These are phyloP conservation scores for Lagodon rhomboides DNA, from an alignment of 2,797 vertebrate genomes.

Conservation along the genomic window DNA sequence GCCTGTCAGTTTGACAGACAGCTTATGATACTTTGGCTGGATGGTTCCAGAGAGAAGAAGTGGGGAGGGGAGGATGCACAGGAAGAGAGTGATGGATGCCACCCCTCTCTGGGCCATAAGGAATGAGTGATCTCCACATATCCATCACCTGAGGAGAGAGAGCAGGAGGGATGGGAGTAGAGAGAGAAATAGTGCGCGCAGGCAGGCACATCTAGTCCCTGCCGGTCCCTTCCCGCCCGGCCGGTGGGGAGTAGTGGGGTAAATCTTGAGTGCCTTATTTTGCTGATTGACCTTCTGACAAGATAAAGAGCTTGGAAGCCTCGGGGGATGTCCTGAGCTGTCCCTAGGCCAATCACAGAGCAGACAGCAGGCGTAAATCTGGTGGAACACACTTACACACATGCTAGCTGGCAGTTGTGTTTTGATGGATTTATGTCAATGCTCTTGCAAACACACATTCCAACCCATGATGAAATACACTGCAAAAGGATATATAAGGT, in stretches of 20 bases:
- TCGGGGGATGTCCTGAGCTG: conserved; percentile 44
- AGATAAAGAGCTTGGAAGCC: conserved; percentile 72
- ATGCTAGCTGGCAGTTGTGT: conserved; percentile 34
- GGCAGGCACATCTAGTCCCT: conserved; percentile 25
- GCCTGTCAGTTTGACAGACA: conserved; percentile 79
- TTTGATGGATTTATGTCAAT: conserved; percentile 50
- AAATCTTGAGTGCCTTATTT: conserved; percentile 78
- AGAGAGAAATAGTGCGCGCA: conserved; percentile 13
- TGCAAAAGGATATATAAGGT: conserved; percentile 38
- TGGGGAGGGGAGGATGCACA: conserved; percentile 18
- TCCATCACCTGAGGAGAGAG: conserved; percentile 76
- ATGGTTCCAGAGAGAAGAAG: conserved; percentile 44
- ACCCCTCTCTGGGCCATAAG: conserved; percentile 73
- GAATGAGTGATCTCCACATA: conserved; percentile 81
- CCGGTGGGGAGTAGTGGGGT: conserved; percentile 41
- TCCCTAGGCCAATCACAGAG: conserved; percentile 66
- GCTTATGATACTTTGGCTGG: conserved; percentile 63
- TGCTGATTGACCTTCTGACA: conserved; percentile 79
- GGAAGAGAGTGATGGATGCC: conserved; percentile 79
- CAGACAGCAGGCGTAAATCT: conserved; percentile 63
- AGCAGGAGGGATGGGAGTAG: conserved; percentile 8
- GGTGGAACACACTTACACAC: conserved; percentile 39
- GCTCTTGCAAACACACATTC: background rate
- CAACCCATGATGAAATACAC: conserved; percentile 41
- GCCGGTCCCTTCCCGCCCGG: conserved; percentile 29